Evolutionary conservation across 2,797 vertebrate species (phyloP), one percentile per base, ranked within the genome.

Genomic region (Scomberomorus guttatus): DNA sequence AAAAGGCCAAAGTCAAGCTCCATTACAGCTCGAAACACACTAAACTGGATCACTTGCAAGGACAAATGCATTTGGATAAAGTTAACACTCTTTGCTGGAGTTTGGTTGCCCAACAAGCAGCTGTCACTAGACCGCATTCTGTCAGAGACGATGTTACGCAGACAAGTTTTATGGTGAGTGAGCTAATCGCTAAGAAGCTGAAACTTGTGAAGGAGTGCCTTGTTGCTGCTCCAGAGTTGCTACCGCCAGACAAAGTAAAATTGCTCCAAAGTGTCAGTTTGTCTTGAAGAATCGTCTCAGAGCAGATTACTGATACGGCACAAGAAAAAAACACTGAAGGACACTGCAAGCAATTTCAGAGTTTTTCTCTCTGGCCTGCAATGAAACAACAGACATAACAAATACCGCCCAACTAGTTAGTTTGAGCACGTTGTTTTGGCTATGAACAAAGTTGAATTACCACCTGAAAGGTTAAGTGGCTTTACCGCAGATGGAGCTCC

Each of bases 291-390:
- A 84, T 50, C 1, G 44, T 82, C 4, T 27, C 75, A 60, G 72
- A 84, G 4, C 15, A 32, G 68, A 80, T 88, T 89, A 75, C 78
- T 86, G 86, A 75, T 81, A 76, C 70, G 58, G 83, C 58, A 78
- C 84, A 72, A 61, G 64, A 86, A 82, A 56, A 81, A 81, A 62
- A 72, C 66, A 55, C 62, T 83, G 66, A 78, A 84, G 12, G 14
- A 39, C 12, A 39, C 34, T 3, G 3, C 13, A 60, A 60, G 6
- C 6, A 7, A 59, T 59, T 37, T 37, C 17, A 6, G 1, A 24
- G 11, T 60, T 42, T 42, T 24, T 11, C 17, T 44, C 59, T 25
- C 37, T 44, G 8, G 22, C 37, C 5, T 61, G 59, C 4, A 3
- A 44, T 44, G 14, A 62, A 27, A 70, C 63, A 79, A 81, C 50